These are phyloP conservation scores for Mastigias papua DNA, from an alignment of 30 jellyfish, hydroid and myxozoan genomes.

Conservation along the genomic window DNA sequence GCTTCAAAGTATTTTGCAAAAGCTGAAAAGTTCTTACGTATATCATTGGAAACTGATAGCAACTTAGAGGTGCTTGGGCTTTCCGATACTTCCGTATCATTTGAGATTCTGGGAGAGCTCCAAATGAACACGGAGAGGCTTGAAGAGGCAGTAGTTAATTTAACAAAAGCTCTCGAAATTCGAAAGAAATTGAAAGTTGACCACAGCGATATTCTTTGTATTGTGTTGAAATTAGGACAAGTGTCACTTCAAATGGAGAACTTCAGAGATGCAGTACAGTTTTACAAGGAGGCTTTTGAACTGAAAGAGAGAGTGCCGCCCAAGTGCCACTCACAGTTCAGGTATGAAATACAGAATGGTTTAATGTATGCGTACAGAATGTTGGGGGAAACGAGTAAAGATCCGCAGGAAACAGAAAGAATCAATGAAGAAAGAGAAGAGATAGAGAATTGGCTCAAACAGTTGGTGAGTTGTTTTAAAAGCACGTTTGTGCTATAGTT, in stretches of 20 bases:
- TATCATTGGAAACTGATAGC: slow-evolving; percentile 40
- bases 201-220: slow-evolving; percentile 49
- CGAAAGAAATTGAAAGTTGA: slow-evolving; percentile 45
- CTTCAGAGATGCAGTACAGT: slow-evolving; percentile 45
- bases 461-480: slow-evolving; percentile 29
- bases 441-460: background rate
- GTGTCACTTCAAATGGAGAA: background rate
- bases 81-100: slow-evolving; percentile 29
- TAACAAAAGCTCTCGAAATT: slow-evolving; percentile 22
- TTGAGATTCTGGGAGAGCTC: slow-evolving; percentile 42
- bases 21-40: slow-evolving; percentile 13
- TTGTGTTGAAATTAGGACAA: slow-evolving; percentile 27
- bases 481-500: too few relatives aligned
- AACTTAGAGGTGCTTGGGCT: slow-evolving; percentile 49
- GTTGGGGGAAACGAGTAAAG: background rate
- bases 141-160: slow-evolving; percentile 28
- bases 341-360: slow-evolving; percentile 4
- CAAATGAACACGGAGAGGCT: background rate
- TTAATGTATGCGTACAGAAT: background rate
- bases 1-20: background rate
- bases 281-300: slow-evolving; percentile 66
- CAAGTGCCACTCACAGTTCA: slow-evolving; percentile 31
- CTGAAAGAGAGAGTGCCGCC: slow-evolving; percentile 63
- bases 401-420: background rate
- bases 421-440: background rate